Evolutionary conservation across 2,888 invertebrate species (phyloP).

Genomic region (Eucera pruinosa): DNA sequence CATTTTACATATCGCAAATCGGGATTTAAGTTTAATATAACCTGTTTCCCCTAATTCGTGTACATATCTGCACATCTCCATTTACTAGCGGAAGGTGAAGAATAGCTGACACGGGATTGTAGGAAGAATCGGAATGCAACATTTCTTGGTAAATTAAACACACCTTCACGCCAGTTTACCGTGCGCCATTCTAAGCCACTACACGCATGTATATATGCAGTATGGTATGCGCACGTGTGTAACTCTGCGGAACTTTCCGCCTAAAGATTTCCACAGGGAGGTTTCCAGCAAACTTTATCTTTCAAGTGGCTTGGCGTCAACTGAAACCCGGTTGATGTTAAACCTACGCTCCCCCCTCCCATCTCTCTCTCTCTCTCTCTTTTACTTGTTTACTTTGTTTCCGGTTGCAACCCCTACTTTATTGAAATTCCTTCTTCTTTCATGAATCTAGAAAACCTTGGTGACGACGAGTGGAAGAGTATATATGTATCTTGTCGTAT

Average conservation of each 20-base stretch:
- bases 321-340: constrained; percentile 58
- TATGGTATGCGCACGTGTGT: constrained; percentile 42
- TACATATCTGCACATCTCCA: too few species aligned
- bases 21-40: constrained; percentile 54
- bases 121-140: constrained; percentile 62
- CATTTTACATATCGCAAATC: constrained; percentile 48
- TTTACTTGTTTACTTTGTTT: constrained; percentile 17
- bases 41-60: too few species aligned
- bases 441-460: not conserved
- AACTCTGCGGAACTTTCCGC: constrained; percentile 55
- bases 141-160: constrained; percentile 55
- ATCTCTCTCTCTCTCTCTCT: not conserved
- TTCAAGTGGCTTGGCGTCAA: constrained; percentile 52
- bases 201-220: not conserved
- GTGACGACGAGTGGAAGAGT: not conserved
- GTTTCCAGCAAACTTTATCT: constrained; percentile 67
- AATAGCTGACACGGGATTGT: constrained; percentile 1
- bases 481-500: not conserved
- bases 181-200: constrained; percentile 31
- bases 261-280: constrained; percentile 68
- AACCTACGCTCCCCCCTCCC: constrained; percentile 21
- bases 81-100: constrained; percentile 17
- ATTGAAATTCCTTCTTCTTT: not conserved
- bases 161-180: constrained; percentile 61
- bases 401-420: not conserved